Base-by-base conservation (phyloP, 1,140 invertebrate genomes). In the Uloborus diversus region DNA sequence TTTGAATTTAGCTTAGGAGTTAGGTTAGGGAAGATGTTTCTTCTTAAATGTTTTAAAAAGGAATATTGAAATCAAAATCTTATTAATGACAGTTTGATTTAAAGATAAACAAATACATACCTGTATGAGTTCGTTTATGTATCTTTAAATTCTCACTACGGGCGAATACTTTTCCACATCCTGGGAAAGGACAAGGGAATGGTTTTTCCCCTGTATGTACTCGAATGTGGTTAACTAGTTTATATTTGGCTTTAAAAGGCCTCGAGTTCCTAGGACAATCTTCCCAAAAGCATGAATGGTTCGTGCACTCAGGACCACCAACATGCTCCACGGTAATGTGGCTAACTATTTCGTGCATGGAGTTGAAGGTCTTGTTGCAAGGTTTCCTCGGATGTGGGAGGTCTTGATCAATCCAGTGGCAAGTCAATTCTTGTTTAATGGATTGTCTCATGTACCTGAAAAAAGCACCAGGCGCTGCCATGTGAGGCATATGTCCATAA, bases 171-270 rank as follows among this genome's bases (percentile, higher is more conserved):
- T 99, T 99, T 53, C 96, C 96, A 87, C 98, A 99, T 0, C 93
- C 93, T 14, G 95, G 94, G 88, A 98, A 98, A 0, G 96, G 95
- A 85, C 98, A 99, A 5, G 95, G 94, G 85, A 99, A 99, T 0
- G 98, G 98, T 87, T 99, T 99, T 86, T 99, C 97, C 17, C 98
- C 98, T 0, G 98, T 99, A 87, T 99, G 98, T 61, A 99, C 98
- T 65, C 98, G 90, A 83, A 99, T 98, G 87, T 99, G 98, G 89
- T 99, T 99, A 84, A 99, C 97, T 85, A 99, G 91, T 89, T 99
- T 99, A 89, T 99, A 99, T 89, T 99, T 99, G 87, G 98, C 98
- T 89, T 99, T 99, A 89, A 99, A 99, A 27, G 97, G 95, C 70
- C 94, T 89, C 0, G 95, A 95, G 86, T 97, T 96, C 61, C 97